These are phyloP conservation scores for Bufotes viridis DNA, from an alignment of 2,797 vertebrate genomes.

Conservation along the genomic window DNA sequence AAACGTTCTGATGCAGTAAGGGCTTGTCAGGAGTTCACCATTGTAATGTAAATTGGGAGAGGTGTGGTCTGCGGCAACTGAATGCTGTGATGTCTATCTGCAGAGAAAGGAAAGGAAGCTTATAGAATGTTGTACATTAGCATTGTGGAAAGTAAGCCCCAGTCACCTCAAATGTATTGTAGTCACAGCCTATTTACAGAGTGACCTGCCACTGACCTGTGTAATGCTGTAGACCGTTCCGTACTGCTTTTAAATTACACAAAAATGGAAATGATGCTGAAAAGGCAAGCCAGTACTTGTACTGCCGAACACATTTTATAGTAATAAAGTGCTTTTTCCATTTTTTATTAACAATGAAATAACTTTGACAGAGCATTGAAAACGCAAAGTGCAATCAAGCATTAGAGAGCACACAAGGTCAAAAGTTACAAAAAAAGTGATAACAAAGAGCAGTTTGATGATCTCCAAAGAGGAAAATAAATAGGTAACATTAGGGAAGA, in stretches of 20 bases:
- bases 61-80: neutral
- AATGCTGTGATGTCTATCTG: neutral
- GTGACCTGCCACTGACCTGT: slow-evolving; percentile 38
- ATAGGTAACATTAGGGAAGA: no score
- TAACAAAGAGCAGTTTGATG: no score
- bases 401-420: neutral
- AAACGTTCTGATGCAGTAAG: neutral
- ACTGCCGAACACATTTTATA: neutral
- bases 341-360: neutral
- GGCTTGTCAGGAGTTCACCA: neutral
- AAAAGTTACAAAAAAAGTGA: no score
- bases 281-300: neutral
- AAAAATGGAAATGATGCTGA: neutral
- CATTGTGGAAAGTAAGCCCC: slow-evolving; percentile 22
- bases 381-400: neutral
- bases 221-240: neutral
- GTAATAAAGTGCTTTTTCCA: neutral
- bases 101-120: slow-evolving; percentile 24
- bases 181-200: slow-evolving; percentile 14
- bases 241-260: neutral
- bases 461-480: no score
- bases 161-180: slow-evolving; percentile 41
- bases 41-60: slow-evolving; percentile 19
- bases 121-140: slow-evolving; percentile 35
- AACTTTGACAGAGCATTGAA: neutral